These are phyloP conservation scores for Theristicus caerulescens DNA, from an alignment of 2,113 vertebrate species.

Conservation along the genomic window DNA sequence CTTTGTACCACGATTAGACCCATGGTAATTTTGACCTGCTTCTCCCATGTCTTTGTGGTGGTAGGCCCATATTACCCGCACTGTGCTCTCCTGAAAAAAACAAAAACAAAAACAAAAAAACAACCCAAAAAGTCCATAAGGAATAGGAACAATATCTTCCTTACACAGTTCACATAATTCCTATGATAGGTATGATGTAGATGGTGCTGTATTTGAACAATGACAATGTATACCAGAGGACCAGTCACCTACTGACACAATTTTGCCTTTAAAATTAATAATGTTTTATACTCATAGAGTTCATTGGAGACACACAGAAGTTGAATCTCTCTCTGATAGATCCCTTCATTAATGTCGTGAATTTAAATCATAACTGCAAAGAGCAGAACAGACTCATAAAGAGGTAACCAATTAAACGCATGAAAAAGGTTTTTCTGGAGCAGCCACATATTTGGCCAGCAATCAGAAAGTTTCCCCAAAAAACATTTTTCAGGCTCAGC, in stretches of 20 bases:
- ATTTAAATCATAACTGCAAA: neutral
- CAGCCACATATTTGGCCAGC: neutral
- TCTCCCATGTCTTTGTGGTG: constrained; percentile 79
- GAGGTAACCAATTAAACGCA: neutral
- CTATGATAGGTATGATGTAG: neutral
- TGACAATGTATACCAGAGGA: neutral
- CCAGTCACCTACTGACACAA: neutral
- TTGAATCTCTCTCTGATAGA: neutral
- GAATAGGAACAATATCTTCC: neutral
- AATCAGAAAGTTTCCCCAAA: neutral
- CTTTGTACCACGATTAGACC: constrained; percentile 80
- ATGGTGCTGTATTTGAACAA: neutral
- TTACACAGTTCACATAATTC: neutral
- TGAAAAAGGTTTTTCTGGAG: neutral
- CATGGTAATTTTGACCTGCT: constrained; percentile 80
- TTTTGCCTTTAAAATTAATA: neutral
- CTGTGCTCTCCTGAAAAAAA: constrained; percentile 79
- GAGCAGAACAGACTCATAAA: neutral
- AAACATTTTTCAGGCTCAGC: neutral
- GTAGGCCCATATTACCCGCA: constrained; percentile 88
- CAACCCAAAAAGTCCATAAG: neutral
- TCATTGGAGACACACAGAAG: neutral
- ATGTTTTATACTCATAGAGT: neutral
- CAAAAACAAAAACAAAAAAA: neutral
- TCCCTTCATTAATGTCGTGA: neutral